phyloP scores from a whole-genome alignment of 1,140 invertebrate genomes.

The Lepidurus apus region DNA sequence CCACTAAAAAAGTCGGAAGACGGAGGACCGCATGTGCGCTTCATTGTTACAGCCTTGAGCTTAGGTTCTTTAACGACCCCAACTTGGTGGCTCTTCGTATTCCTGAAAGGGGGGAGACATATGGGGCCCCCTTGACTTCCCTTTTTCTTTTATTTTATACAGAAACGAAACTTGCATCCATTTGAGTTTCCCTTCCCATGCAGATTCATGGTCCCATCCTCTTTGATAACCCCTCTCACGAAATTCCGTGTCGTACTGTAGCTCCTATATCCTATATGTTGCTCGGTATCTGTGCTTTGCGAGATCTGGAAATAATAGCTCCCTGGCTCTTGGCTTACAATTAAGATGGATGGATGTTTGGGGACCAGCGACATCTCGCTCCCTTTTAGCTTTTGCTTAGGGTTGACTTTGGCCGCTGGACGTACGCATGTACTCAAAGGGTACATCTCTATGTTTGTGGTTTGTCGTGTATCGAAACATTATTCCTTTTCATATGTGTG shows the following conservation, averaged over 20 bases:
- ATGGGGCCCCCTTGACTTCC: neutral
- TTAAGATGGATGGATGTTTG: conserved; percentile 8
- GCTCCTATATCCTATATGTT: neutral
- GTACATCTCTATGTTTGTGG: neutral
- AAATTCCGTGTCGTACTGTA: neutral
- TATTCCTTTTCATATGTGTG: no score
- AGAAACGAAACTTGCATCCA: neutral
- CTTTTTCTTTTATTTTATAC: neutral
- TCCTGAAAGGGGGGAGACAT: neutral
- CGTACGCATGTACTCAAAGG: neutral
- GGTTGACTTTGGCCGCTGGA: neutral
- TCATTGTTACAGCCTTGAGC: neutral
- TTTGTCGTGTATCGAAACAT: no score
- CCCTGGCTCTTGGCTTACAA: neutral
- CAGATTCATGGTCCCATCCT: neutral
- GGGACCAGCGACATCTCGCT: neutral
- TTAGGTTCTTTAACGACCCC: neutral
- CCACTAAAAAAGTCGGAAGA: neutral
- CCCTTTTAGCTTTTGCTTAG: neutral
- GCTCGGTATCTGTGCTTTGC: neutral
- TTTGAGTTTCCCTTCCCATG: neutral
- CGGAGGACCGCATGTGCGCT: neutral
- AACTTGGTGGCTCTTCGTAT: neutral
- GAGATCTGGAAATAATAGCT: neutral
- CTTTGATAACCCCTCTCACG: conserved; percentile 11